These are phyloP conservation scores for Agrochola circellaris DNA, from an alignment of 2,888 invertebrate genomes.

Conservation along the genomic window DNA sequence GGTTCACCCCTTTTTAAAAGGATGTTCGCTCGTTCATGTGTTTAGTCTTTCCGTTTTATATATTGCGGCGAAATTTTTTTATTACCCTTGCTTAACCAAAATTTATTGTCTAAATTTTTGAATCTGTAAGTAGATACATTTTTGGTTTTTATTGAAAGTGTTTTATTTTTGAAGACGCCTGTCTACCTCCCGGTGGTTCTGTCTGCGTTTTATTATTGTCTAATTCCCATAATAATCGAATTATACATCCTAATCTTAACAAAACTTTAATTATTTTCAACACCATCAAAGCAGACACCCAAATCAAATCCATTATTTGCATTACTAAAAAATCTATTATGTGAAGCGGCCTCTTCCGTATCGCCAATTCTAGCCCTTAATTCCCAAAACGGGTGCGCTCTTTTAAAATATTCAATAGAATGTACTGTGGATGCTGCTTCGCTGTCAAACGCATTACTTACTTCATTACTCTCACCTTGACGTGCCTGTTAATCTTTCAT, in stretches of 20 bases:
- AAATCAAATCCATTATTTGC: constrained; percentile 41
- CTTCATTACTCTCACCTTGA: constrained; percentile 85
- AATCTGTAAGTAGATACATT: constrained; percentile 45
- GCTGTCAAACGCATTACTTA: constrained; percentile 85
- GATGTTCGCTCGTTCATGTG: constrained; percentile 65
- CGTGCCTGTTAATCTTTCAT: constrained; percentile 85
- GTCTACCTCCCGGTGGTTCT: not conserved
- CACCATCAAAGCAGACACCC: constrained; percentile 17
- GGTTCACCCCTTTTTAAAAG: constrained; percentile 75
- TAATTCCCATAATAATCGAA: constrained; percentile 5
- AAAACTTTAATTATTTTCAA: constrained; percentile 13
- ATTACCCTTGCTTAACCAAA: constrained; percentile 56
- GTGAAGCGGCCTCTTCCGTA: constrained; percentile 40
- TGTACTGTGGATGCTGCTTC: constrained; percentile 69
- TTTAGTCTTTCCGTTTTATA: constrained; percentile 65
- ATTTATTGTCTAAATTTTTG: constrained; percentile 54
- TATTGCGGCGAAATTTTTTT: constrained; percentile 61
- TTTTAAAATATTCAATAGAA: constrained; percentile 85
- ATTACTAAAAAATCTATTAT: constrained; percentile 56
- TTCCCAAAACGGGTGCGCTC: constrained; percentile 73
- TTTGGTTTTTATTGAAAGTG: constrained; percentile 28
- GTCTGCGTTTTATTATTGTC: not conserved
- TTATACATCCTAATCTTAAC: not conserved
- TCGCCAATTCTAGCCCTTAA: constrained; percentile 65
- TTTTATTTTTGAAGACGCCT: constrained; percentile 34